A percentile compares a stretch with the other conserved stretches of the same genome.
Conservation (phyloP, 2,888 invertebrate genomes). For the Sesia apiformis region DNA sequence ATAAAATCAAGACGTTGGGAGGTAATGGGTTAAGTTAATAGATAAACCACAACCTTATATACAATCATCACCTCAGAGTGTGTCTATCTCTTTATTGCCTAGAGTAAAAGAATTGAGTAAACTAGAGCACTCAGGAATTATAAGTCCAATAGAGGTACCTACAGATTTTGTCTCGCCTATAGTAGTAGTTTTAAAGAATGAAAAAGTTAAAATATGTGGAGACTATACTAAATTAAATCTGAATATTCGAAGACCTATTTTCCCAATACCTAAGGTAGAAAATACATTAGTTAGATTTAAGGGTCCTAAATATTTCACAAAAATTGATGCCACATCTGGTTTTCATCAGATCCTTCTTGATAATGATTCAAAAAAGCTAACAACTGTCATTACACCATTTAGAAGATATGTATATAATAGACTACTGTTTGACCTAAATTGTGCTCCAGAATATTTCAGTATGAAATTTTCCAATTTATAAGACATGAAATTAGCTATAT, state of each 20-base stretch:
- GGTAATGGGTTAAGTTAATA: too few relatives aligned
- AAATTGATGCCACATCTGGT: slow-evolving; percentile 8
- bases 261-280: neutral
- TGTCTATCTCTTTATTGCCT: slow-evolving; percentile 3
- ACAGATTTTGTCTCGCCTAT: neutral
- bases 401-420: slow-evolving; percentile 10
- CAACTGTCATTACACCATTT: slow-evolving; percentile 11
- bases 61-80: slow-evolving; percentile 2
- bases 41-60: slow-evolving; percentile 1
- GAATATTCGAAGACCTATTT: neutral
- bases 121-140: neutral
- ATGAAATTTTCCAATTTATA: too few relatives aligned
- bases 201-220: slow-evolving; percentile 1
- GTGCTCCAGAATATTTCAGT: slow-evolving; percentile 7
- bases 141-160: neutral
- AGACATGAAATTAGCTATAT: slow-evolving; percentile 7
- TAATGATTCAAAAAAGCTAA: neutral
- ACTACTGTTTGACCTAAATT: slow-evolving; percentile 7
- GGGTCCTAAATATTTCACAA: slow-evolving; percentile 3
- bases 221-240: neutral
- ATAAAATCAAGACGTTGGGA: too few relatives aligned
- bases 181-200: neutral
- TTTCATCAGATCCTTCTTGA: slow-evolving; percentile 5
- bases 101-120: slow-evolving; percentile 2
- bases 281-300: neutral